These are phyloP conservation scores for Brachypodius melanocephalos DNA, from an alignment of 2,113 vertebrate species.

Conservation along the genomic window DNA sequence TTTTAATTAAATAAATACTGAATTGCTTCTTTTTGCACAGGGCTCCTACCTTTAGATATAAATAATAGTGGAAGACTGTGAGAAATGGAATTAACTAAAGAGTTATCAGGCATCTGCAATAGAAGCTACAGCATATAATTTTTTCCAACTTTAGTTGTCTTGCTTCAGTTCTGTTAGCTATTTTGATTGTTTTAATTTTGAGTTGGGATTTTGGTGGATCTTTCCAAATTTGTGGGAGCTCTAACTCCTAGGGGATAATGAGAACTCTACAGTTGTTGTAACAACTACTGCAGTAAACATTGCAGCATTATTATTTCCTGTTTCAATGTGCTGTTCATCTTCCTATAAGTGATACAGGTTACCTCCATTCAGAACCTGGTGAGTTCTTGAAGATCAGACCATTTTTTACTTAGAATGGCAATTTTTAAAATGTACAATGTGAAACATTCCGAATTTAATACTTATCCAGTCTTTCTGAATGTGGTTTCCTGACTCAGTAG, in stretches of 20 bases:
- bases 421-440: neutral
- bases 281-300: neutral
- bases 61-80: neutral
- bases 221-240: neutral
- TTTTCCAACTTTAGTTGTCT: neutral
- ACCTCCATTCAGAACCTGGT: neutral
- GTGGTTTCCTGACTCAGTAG: slow-evolving; percentile 19
- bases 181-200: neutral
- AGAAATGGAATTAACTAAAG: neutral
- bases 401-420: neutral
- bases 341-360: neutral
- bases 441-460: slow-evolving; percentile 28
- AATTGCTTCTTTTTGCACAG: neutral
- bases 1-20: neutral
- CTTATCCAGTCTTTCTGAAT: slow-evolving; percentile 16
- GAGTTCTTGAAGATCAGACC: neutral
- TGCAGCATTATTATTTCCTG: neutral
- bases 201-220: neutral
- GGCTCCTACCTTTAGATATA: neutral
- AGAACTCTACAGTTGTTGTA: neutral
- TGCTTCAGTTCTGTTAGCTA: neutral
- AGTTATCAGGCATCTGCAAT: neutral
- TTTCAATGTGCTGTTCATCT: neutral
- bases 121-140: neutral
- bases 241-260: neutral